phyloP scores from a whole-genome alignment of 1,140 invertebrate genomes.

The Conus ventricosus region DNA sequence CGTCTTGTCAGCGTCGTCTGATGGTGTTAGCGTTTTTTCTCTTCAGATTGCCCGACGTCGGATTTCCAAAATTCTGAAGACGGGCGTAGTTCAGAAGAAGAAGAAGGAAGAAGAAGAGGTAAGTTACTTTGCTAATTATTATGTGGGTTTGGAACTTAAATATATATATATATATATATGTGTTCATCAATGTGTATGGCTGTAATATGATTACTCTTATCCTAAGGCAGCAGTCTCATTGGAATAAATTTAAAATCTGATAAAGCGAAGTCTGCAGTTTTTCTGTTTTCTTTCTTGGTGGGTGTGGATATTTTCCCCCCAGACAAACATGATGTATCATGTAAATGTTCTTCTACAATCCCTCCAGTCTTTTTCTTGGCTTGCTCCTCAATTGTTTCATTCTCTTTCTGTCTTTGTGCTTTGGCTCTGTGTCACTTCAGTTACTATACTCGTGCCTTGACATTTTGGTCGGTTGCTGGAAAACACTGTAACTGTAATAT shows the following conservation, averaged over 20 bases:
- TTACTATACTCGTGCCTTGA: no score
- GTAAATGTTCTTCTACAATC: not conserved
- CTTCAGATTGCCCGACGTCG: constrained; percentile 34
- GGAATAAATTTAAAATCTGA: not conserved
- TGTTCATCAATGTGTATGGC: not conserved
- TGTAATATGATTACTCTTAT: not conserved
- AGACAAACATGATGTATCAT: no score
- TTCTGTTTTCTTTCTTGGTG: not conserved
- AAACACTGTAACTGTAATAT: no score
- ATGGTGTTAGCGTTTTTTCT: constrained; percentile 28
- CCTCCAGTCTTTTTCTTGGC: not conserved
- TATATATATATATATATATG: not conserved
- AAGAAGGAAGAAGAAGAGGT: constrained; percentile 18
- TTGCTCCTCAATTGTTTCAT: no score
- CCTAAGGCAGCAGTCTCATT: not conserved
- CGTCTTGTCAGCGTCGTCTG: not conserved
- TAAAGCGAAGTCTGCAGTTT: not conserved
- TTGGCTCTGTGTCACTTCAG: no score
- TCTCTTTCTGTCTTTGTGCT: no score
- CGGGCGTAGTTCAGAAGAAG: constrained; percentile 34
- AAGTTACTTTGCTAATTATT: not conserved
- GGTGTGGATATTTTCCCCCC: no score
- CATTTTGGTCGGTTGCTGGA: no score
- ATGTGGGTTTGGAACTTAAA: not conserved
- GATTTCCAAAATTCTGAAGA: constrained; percentile 36